Evolutionary conservation across 2,113 vertebrate genomes (phyloP).

Genomic region (Asarcornis scutulata): DNA sequence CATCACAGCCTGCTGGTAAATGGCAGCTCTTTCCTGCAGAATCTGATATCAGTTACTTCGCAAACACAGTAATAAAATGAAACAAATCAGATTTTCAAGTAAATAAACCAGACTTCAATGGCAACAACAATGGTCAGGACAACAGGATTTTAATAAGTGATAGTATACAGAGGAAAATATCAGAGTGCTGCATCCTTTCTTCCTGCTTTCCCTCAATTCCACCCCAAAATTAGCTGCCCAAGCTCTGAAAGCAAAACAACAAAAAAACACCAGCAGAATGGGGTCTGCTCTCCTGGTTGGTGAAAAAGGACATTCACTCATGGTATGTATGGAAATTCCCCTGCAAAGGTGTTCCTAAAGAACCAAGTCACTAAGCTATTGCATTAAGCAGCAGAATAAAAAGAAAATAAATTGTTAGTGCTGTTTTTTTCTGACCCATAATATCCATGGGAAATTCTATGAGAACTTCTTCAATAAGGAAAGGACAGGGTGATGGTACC

Average conservation of each 20-base stretch:
- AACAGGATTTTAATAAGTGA: slow-evolving; percentile 86
- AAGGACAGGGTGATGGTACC: neutral
- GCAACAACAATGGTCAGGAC: slow-evolving; percentile 85
- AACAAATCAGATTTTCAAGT: slow-evolving; percentile 92
- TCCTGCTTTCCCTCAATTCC: neutral
- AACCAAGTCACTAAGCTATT: neutral
- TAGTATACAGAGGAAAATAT: slow-evolving; percentile 68
- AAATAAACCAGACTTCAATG: slow-evolving; percentile 90
- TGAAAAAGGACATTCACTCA: neutral
- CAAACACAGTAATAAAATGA: slow-evolving; percentile 93
- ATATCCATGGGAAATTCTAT: neutral
- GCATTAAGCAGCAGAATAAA: neutral
- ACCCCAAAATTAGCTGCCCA: neutral
- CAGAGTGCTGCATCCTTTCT: neutral
- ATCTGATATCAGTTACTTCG: slow-evolving; percentile 88
- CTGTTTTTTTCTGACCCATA: neutral
- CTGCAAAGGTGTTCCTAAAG: neutral
- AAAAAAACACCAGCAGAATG: neutral
- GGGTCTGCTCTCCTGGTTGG: neutral
- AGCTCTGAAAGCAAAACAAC: neutral
- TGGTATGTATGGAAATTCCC: neutral
- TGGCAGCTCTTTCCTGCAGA: slow-evolving; percentile 86
- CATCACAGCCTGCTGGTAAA: slow-evolving; percentile 86
- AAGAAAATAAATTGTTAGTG: neutral
- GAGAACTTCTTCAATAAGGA: neutral